phyloP scores from a whole-genome alignment of 1,140 invertebrate species.

The Halictus rubicundus region DNA sequence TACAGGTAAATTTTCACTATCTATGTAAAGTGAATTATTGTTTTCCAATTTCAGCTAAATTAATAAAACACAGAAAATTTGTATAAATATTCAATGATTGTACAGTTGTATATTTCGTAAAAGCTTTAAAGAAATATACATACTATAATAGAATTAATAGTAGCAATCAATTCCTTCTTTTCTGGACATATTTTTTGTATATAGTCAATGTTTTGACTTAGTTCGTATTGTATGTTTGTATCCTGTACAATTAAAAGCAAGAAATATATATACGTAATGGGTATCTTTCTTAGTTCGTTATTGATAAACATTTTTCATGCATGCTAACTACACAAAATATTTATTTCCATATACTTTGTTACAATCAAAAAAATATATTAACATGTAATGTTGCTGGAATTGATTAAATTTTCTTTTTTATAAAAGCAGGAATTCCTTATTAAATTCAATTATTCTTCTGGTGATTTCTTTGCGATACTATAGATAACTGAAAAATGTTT shows the following conservation, averaged over 20 bases:
- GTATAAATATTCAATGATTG: not conserved
- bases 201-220: slow-evolving; percentile 58
- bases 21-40: not conserved
- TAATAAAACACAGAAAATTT: slow-evolving; percentile 5
- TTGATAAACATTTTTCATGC: slow-evolving; percentile 46
- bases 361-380: slow-evolving; percentile 14
- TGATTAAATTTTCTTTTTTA: slow-evolving; percentile 3
- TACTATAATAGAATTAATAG: slow-evolving; percentile 56
- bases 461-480: slow-evolving; percentile 45
- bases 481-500: slow-evolving; percentile 60
- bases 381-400: not conserved
- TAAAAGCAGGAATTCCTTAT: slow-evolving; percentile 31
- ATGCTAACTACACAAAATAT: slow-evolving; percentile 9
- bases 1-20: slow-evolving; percentile 7
- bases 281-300: not conserved
- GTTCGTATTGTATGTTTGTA: slow-evolving; percentile 52
- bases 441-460: slow-evolving; percentile 32
- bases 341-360: slow-evolving; percentile 36
- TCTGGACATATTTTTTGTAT: slow-evolving; percentile 63
- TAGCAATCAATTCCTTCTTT: slow-evolving; percentile 56
- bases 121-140: slow-evolving; percentile 29
- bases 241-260: slow-evolving; percentile 22
- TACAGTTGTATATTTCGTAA: not conserved
- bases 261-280: not conserved
- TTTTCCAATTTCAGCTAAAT: slow-evolving; percentile 37